phyloP scores from a whole-genome alignment of 92 coral and sea anemone species.

The Micromussa lordhowensis region DNA sequence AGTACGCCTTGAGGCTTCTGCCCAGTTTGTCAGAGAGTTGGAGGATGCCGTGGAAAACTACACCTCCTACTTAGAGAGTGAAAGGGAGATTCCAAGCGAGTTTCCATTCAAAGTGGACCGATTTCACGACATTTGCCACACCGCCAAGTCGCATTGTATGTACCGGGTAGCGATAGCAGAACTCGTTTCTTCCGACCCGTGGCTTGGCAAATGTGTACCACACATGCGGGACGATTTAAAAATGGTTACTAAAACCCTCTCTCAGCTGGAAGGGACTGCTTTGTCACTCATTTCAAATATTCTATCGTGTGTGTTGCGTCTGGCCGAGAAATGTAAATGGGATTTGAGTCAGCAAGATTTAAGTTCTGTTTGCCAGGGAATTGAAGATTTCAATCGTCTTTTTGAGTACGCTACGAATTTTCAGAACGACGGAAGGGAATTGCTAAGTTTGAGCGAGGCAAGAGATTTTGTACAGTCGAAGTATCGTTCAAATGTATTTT shows the following conservation, averaged over 20 bases:
- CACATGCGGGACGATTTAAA: conserved; percentile 59
- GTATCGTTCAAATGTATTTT: neutral
- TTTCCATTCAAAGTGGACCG: conserved; percentile 74
- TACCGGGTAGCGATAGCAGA: conserved; percentile 72
- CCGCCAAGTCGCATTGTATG: conserved; percentile 80
- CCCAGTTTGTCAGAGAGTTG: conserved; percentile 71
- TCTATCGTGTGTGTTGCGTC: conserved; percentile 62
- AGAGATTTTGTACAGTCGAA: conserved; percentile 22
- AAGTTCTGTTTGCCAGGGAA: conserved; percentile 68
- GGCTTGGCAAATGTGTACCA: conserved; percentile 60
- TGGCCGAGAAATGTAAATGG: conserved; percentile 71
- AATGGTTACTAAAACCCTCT: conserved; percentile 51
- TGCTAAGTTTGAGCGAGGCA: conserved; percentile 55
- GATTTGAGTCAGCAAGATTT: conserved; percentile 60
- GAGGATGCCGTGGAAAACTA: conserved; percentile 70
- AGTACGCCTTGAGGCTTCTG: conserved; percentile 68
- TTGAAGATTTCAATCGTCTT: conserved; percentile 85
- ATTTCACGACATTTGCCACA: conserved; percentile 86
- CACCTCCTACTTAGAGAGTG: conserved; percentile 51
- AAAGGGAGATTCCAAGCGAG: conserved; percentile 48
- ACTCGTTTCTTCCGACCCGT: conserved; percentile 60
- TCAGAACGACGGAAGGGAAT: conserved; percentile 18
- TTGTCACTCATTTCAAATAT: conserved; percentile 61
- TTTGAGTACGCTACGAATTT: conserved; percentile 67
- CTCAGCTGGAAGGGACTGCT: conserved; percentile 39